Evolutionary conservation across 2,113 vertebrate genomes (phyloP).

Genomic region (Zingel zingel): DNA sequence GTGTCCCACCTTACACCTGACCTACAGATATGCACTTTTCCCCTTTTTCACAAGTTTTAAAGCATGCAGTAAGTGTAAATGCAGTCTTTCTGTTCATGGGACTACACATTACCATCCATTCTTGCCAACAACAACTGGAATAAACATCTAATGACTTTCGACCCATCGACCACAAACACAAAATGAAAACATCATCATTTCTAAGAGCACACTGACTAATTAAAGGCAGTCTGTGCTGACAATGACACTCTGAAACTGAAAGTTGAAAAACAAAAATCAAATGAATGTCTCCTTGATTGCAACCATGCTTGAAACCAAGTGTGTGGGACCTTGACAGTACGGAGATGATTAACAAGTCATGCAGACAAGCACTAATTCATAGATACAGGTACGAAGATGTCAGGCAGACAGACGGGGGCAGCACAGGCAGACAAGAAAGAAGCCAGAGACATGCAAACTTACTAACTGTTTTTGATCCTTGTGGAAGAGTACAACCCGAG

Average conservation of each 20-base stretch:
- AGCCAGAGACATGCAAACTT: constrained; percentile 86
- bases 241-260: constrained; percentile 13
- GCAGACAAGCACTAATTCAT: constrained; percentile 44
- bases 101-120: constrained; percentile 1
- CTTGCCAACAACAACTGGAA: constrained; percentile 17
- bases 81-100: background rate
- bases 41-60: background rate
- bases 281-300: constrained; percentile 20
- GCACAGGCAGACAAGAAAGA: constrained; percentile 73
- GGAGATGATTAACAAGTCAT: constrained; percentile 53
- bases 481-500: constrained; percentile 94
- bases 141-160: constrained; percentile 26
- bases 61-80: constrained; percentile 57
- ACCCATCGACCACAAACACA: constrained; percentile 14
- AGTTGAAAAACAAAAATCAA: constrained; percentile 5
- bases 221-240: background rate
- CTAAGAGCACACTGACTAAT: background rate
- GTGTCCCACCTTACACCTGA: background rate
- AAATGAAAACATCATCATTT: constrained; percentile 19
- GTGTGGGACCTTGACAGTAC: constrained; percentile 8
- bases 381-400: background rate
- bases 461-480: constrained; percentile 98
- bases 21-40: background rate
- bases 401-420: constrained; percentile 43
- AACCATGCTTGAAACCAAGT: constrained; percentile 68